Evolutionary conservation across 2,113 vertebrate species (phyloP), one percentile per base, ranked within the genome.

Genomic region (Xiphias gladius): DNA sequence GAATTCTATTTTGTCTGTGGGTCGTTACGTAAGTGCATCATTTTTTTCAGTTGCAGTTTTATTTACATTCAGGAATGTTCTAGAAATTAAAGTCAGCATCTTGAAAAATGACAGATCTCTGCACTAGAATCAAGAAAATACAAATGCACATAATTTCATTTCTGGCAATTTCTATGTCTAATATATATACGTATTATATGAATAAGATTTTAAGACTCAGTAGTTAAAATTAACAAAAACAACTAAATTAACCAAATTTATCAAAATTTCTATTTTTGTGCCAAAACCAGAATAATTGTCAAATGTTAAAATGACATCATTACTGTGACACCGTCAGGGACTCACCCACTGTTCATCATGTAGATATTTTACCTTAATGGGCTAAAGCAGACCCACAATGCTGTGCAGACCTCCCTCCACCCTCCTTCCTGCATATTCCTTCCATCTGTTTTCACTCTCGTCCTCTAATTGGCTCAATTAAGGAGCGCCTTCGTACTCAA

Each of bases 391-490:
- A 68, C 63, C 30, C 69, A 54, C 22, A 55, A 12, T 63, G 76
- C 82, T 16, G 22, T 30, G 55, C 62, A 73, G 20, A 12, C 37
- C 57, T 5, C 43, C 59, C 24, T 19, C n/a, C 58, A 4, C 26
- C 46, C 5, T 5, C 41, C 37, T 7, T 37, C 69, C n/a, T 64
- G 8, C 58, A 80, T 57, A 78, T 71, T 77, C 79, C 57, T 73
- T 86, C 86, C 79, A 85, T 92, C 86, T 93, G 94, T 85, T 94
- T 90, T 85, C 92, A 82, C 89, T 84, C 86, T 84, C 43, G 3
- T 87, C 72, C 67, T 75, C 87, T 95, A 92, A 94, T 93, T 79
- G 67, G 83, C 85, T 94, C 94, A 90, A 94, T 94, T 94, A 95
- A 87, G 90, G 76, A 83, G 55, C 78, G 12, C 76, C 84, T 85